Conservation (phyloP, 1,140 invertebrate genomes). For the Drosophila nebulosa region DNA sequence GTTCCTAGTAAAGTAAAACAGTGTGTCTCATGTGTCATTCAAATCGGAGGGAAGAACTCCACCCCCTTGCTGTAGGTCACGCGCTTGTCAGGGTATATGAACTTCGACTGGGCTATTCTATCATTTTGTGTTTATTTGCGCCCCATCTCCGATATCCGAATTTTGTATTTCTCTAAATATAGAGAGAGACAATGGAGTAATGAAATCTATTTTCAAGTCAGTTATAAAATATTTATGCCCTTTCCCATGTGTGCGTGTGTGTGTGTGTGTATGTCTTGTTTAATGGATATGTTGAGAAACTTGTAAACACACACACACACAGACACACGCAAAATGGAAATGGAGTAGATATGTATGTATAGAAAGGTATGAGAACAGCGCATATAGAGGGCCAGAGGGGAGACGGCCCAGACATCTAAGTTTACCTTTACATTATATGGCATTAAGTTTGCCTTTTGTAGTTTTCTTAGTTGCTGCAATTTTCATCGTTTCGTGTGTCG, state of each 20-base stretch:
- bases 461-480: constrained; percentile 36
- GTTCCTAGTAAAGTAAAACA: no score
- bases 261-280: constrained; percentile 30
- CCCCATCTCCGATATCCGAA: neutral
- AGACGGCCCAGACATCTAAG: constrained; percentile 28
- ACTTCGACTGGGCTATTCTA: neutral
- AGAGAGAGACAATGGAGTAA: constrained; percentile 56
- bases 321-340: neutral
- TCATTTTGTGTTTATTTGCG: neutral
- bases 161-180: constrained; percentile 63
- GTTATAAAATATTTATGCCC: constrained; percentile 69
- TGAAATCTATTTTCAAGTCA: constrained; percentile 68
- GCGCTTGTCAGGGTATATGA: no score
- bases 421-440: constrained; percentile 55
- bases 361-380: neutral
- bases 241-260: neutral
- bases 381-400: neutral
- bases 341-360: neutral
- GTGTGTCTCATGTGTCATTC: no score
- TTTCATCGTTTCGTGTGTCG: neutral
- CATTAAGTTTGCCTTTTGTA: constrained; percentile 39
- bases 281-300: constrained; percentile 69
- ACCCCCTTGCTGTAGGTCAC: no score
- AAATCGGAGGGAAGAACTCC: no score
- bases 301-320: constrained; percentile 50